Conservation (phyloP, 2,113 vertebrate genomes). For the Semicossyphus pulcher region DNA sequence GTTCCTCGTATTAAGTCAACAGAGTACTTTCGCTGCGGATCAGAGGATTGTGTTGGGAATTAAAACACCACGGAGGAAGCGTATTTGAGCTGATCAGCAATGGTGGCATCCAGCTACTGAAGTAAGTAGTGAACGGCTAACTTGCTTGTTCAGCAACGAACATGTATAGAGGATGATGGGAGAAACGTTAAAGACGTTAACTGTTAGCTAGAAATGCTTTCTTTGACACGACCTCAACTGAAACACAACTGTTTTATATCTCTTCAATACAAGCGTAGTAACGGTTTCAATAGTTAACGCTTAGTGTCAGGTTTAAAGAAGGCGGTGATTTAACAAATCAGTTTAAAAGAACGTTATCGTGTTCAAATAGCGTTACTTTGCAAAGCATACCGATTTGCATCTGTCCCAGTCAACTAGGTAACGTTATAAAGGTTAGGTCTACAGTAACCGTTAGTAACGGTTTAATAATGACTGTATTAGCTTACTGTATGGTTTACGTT, state of each 20-base stretch:
- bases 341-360: neutral
- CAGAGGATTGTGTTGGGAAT: neutral
- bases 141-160: neutral
- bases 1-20: conserved; percentile 10
- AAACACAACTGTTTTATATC: neutral
- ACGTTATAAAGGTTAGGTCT: neutral
- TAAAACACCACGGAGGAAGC: conserved; percentile 6
- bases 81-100: neutral
- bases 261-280: no score
- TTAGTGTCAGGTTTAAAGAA: neutral
- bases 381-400: conserved; percentile 1
- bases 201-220: conserved; percentile 9
- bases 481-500: neutral
- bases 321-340: neutral
- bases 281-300: neutral
- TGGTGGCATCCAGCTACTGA: conserved; percentile 31
- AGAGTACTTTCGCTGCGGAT: conserved; percentile 35
- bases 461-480: neutral
- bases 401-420: neutral
- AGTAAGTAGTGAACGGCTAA: conserved; percentile 8
- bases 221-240: neutral
- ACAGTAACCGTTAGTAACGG: neutral
- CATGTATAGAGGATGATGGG: neutral
- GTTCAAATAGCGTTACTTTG: neutral
- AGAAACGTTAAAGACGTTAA: neutral